phyloP scores from a whole-genome alignment of 2,888 invertebrate species.

The Chrysolina oricalcia region DNA sequence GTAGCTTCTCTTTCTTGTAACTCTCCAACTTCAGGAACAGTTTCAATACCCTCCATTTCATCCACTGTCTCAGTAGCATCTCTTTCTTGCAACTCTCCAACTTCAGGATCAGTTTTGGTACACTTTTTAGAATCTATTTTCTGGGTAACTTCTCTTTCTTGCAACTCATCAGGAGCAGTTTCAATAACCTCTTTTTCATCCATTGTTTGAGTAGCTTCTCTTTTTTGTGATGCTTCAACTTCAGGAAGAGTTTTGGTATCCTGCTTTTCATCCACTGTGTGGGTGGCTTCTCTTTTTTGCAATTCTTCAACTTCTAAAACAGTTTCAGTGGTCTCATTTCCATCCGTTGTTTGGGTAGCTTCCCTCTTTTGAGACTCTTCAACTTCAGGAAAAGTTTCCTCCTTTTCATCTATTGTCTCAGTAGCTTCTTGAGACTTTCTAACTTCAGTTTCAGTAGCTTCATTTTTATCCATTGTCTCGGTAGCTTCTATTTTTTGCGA shows the following conservation, averaged over 20 bases:
- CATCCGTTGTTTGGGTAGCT: constrained; percentile 8
- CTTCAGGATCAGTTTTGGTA: neutral
- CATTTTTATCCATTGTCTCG: neutral
- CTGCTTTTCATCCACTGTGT: neutral
- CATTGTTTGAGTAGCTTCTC: neutral
- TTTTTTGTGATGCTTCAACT: neutral
- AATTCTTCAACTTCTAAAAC: no score
- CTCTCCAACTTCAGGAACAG: neutral
- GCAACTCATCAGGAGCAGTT: no score
- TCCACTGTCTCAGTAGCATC: neutral
- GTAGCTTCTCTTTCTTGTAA: no score
- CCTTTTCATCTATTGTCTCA: constrained; percentile 27
- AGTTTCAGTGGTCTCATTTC: neutral
- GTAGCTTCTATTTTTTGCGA: constrained; percentile 5
- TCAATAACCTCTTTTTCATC: neutral
- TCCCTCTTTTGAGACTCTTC: constrained; percentile 1
- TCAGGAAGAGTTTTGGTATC: neutral
- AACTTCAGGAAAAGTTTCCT: neutral
- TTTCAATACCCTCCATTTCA: neutral
- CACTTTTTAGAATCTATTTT: no score
- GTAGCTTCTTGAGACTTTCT: neutral
- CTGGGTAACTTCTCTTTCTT: neutral
- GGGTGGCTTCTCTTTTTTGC: neutral
- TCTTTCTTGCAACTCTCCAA: no score
- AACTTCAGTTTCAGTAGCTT: neutral